Evolutionary conservation across 2,113 vertebrate genomes (phyloP), one percentile per base, ranked within the genome.

Genomic region (Ameiurus melas): DNA sequence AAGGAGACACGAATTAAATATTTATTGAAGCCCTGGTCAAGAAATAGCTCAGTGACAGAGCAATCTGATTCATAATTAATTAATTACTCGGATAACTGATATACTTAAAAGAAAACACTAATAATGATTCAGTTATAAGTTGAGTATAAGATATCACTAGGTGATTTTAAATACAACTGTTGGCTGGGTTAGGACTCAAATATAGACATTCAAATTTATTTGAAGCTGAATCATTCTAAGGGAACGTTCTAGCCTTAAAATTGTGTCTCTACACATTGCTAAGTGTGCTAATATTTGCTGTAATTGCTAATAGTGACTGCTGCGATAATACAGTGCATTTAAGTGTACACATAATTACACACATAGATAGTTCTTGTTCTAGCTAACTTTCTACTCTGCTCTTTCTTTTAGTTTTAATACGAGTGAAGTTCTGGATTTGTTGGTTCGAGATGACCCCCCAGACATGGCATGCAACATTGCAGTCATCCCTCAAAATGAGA

Each of bases 1-100:
- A 79, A 79, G 47, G 77, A 79, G 77, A 79, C 51, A 79, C 17
- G 27, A 79, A 79, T 53, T 16, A 79, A 79, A 55, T 79, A 79
- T 55, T 79, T 55, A 53, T 79, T 79, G 19, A 77, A 55, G 47
- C 27, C 51, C 47, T n/a, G 51, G 43, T 51, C 36, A 78, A 78
- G 16, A 55, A 55, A 79, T 17, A 55, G 13, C 13, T n/a, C 75
- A 53, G 5, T 53, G 51, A 79, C 47, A 17, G 51, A 79, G 12
- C 43, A 51, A 3, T 78, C 43, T 78, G 22, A 79, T 55, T n/a
- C 6, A 55, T 55, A 79, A 55, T 20, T 55, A 30, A 79, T 53
- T 55, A 55, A 55, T 16, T 43, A 47, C 73, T 4, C 73, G 13
- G 73, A n/a, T 17, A 30, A 78, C 13, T 14, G 75, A 78, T 13